Evolutionary conservation across 2,797 vertebrate genomes (phyloP).

Genomic region (Sebastes ruberrimus): DNA sequence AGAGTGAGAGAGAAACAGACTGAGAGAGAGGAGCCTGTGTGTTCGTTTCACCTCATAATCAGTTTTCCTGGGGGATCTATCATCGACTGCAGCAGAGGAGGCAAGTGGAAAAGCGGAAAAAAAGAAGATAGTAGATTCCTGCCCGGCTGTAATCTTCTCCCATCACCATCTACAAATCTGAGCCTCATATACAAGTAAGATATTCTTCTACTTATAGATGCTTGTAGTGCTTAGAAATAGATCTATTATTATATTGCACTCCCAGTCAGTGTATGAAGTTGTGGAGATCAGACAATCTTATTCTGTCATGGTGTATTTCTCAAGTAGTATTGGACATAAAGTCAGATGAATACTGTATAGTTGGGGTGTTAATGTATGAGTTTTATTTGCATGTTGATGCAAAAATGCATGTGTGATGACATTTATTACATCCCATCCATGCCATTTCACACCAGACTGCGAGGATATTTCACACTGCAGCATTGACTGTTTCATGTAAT

Average conservation of each 20-base stretch:
- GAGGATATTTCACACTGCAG: constrained; percentile 3
- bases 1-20: constrained; percentile 50
- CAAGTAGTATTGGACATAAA: neutral
- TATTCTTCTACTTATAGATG: constrained; percentile 17
- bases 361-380: neutral
- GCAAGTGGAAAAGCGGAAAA: constrained; percentile 33
- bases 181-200: constrained; percentile 70
- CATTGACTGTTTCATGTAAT: neutral
- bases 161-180: constrained; percentile 30
- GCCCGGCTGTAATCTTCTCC: constrained; percentile 22
- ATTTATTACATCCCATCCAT: constrained; percentile 10
- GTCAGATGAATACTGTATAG: neutral
- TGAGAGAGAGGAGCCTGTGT: constrained; percentile 52
- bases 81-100: constrained; percentile 66
- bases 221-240: neutral
- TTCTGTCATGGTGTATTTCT: neutral
- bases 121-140: constrained; percentile 25
- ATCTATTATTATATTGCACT: neutral
- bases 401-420: neutral
- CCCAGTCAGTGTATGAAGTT: constrained; percentile 4
- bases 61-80: constrained; percentile 72
- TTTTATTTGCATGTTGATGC: constrained; percentile 15
- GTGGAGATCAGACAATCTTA: neutral
- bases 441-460: neutral
- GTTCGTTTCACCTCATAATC: constrained; percentile 78